phyloP scores from a whole-genome alignment of 2,888 invertebrate genomes.

The Sabatieria punctata region DNA sequence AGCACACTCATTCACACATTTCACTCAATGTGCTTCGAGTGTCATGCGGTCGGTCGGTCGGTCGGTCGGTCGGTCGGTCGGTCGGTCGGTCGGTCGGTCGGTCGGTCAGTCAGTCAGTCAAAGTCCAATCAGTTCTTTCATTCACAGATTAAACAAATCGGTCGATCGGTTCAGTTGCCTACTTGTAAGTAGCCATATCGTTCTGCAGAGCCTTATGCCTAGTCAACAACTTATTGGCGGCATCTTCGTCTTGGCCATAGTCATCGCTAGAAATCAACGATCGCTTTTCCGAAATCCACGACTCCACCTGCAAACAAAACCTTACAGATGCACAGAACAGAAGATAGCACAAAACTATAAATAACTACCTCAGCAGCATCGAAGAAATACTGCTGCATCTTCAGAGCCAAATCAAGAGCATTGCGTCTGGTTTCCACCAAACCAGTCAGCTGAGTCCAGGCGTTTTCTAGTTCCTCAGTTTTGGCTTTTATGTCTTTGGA shows the following conservation, averaged over 20 bases:
- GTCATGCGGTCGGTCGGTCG: too few relatives aligned
- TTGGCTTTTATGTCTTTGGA: constrained; percentile 56
- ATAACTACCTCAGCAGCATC: constrained; percentile 20
- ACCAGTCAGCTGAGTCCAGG: constrained; percentile 34
- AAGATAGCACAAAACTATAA: not conserved
- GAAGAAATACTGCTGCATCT: constrained; percentile 54
- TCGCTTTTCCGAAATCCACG: constrained; percentile 73
- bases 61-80: too few relatives aligned
- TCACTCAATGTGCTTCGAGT: too few relatives aligned
- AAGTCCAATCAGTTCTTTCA: too few relatives aligned
- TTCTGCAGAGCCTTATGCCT: constrained; percentile 60
- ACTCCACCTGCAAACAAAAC: constrained; percentile 48
- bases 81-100: too few relatives aligned
- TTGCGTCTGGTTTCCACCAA: constrained; percentile 53
- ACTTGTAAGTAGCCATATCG: constrained; percentile 21
- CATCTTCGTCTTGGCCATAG: constrained; percentile 70
- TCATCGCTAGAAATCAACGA: constrained; percentile 58
- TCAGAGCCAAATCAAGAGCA: constrained; percentile 63
- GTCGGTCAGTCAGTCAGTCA: too few relatives aligned
- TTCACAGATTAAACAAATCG: too few relatives aligned
- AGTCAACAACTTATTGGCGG: constrained; percentile 75
- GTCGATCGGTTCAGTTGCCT: not conserved
- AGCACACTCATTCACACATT: too few relatives aligned
- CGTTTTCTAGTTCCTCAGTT: constrained; percentile 41
- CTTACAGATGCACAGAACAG: not conserved